phyloP scores from a whole-genome alignment of 2,888 invertebrate species.

The Nemoura dubitans region DNA sequence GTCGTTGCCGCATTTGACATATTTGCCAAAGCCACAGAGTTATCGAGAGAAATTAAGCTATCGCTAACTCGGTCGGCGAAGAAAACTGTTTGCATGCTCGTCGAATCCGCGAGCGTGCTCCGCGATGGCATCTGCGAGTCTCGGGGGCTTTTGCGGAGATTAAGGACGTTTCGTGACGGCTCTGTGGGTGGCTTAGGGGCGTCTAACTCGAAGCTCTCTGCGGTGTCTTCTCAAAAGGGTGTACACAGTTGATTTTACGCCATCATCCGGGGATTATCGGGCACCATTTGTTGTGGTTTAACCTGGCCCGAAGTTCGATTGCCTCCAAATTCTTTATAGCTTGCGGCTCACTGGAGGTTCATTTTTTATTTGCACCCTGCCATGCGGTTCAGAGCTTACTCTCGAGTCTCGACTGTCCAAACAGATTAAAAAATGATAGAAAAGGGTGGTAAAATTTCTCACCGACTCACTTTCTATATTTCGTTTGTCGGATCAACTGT shows the following conservation, averaged over 20 bases:
- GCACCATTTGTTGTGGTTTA: constrained; percentile 1
- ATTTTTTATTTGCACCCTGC: neutral
- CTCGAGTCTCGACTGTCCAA: neutral
- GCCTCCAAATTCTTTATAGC: neutral
- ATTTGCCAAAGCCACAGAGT: constrained; percentile 12
- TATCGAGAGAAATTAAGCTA: neutral
- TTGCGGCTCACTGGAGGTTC: neutral
- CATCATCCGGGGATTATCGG: neutral
- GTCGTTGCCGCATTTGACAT: neutral
- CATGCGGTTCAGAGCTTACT: neutral
- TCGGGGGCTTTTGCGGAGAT: neutral
- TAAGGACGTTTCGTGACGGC: neutral
- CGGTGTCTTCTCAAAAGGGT: neutral
- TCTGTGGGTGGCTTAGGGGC: neutral
- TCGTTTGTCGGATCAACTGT: neutral
- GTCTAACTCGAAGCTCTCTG: neutral
- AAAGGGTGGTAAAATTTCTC: neutral
- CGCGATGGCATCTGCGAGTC: neutral
- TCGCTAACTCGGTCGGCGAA: neutral
- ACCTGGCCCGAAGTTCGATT: neutral
- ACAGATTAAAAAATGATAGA: neutral
- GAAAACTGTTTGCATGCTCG: neutral
- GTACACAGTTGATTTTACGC: neutral
- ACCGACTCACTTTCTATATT: neutral
- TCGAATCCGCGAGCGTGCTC: neutral